A percentile compares a stretch with the other conserved stretches of the same genome.
These are phyloP conservation scores for Synergus laeviventris DNA, from an alignment of 2,888 invertebrate genomes.

Conservation along the genomic window DNA sequence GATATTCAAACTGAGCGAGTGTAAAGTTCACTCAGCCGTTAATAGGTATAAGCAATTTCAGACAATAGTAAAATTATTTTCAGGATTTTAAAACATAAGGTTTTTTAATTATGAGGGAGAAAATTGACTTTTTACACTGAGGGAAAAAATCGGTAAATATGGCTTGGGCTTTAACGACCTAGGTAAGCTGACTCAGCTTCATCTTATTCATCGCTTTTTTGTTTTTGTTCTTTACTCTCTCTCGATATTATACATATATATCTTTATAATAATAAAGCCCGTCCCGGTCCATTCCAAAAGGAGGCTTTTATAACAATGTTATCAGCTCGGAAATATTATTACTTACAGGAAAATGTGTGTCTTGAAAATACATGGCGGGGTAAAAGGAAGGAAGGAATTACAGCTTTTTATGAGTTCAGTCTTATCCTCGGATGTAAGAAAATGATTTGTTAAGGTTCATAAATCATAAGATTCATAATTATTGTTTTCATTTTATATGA, in stretches of 20 bases:
- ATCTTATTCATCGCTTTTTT: conserved; percentile 10
- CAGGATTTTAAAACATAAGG: background rate
- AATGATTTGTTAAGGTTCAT: too few relatives aligned
- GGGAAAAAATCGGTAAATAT: background rate
- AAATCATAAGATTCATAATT: too few relatives aligned
- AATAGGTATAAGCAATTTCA: background rate
- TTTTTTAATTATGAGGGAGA: too few relatives aligned
- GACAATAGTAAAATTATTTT: background rate
- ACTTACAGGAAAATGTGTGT: background rate
- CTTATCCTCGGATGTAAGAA: background rate
- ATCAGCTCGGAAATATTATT: background rate
- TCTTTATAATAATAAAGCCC: conserved; percentile 9
- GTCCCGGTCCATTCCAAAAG: background rate
- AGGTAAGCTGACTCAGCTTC: background rate
- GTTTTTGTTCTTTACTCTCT: background rate
- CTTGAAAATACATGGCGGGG: background rate
- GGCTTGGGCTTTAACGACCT: background rate
- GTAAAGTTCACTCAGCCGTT: conserved; percentile 1
- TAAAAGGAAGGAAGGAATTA: background rate
- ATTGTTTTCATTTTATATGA: too few relatives aligned
- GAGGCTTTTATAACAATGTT: background rate
- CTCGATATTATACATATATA: conserved; percentile 3
- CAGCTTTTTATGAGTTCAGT: background rate
- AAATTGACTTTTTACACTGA: background rate
- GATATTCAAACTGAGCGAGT: conserved; percentile 11